These are phyloP conservation scores for Trichosurus vulpecula DNA, from an alignment of 2,797 vertebrate genomes.

Conservation along the genomic window DNA sequence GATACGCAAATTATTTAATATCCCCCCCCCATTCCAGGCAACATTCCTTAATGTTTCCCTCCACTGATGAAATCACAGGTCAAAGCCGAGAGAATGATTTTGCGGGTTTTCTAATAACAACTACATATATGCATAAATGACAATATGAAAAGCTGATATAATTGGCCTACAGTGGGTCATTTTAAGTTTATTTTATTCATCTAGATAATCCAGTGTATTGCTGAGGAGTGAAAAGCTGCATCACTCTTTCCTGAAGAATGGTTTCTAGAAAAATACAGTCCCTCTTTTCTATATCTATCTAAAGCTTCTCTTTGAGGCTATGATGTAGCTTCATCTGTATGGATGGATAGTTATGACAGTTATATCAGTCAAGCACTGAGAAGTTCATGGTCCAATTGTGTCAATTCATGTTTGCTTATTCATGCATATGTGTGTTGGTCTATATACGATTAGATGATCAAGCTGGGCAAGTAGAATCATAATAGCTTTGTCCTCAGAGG, in stretches of 20 bases:
- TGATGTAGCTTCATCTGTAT: not conserved
- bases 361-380: not conserved
- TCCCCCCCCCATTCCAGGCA: too few species aligned
- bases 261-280: not conserved
- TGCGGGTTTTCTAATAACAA: too few species aligned
- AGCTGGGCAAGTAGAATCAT: not conserved
- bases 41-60: too few species aligned
- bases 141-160: not conserved
- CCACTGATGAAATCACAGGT: too few species aligned
- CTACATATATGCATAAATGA: too few species aligned
- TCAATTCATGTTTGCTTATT: not conserved
- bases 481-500: not conserved
- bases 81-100: too few species aligned
- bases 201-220: not conserved
- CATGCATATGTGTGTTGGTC: not conserved
- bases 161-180: too few species aligned
- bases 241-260: not conserved
- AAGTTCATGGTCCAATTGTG: not conserved
- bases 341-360: not conserved
- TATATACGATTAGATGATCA: not conserved
- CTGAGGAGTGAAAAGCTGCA: not conserved
- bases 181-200: too few species aligned
- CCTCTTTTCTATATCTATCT: not conserved
- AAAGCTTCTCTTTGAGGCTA: too few species aligned
- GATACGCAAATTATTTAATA: too few species aligned